These are phyloP conservation scores for Hydra vulgaris DNA, from an alignment of 30 jellyfish, hydroid and myxozoan species.

Conservation along the genomic window DNA sequence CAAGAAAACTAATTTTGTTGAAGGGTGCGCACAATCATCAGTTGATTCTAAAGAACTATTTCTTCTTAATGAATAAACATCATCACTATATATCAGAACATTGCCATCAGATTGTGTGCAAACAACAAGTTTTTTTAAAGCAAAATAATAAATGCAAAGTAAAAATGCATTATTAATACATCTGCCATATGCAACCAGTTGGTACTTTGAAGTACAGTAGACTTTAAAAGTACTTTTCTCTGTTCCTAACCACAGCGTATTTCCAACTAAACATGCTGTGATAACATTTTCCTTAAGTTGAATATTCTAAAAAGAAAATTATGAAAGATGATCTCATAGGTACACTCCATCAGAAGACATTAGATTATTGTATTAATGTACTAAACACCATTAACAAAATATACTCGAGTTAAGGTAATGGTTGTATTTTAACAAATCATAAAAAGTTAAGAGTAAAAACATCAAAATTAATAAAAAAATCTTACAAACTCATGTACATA, in stretches of 20 bases:
- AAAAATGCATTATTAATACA: conserved; percentile 39
- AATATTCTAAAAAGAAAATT: conserved; percentile 29
- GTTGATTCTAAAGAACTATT: neutral
- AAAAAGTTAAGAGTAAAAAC: too few species aligned
- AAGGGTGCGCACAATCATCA: neutral
- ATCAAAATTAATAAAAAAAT: too few species aligned
- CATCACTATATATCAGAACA: neutral
- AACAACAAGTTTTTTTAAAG: neutral
- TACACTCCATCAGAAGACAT: too few species aligned
- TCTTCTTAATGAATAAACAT: neutral
- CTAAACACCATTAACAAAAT: too few species aligned
- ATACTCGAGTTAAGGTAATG: too few species aligned
- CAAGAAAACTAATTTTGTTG: neutral
- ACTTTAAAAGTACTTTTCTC: conserved; percentile 57
- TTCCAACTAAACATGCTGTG: conserved; percentile 76
- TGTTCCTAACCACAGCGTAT: conserved; percentile 82
- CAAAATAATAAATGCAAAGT: neutral
- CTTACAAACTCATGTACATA: conserved; percentile 49
- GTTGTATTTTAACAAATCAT: too few species aligned
- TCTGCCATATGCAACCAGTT: conserved; percentile 67
- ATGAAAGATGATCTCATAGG: neutral
- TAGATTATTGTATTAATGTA: too few species aligned
- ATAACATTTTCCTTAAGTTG: conserved; percentile 32
- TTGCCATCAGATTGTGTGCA: neutral
- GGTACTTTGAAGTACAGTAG: conserved; percentile 59